A percentile compares a stretch with the other conserved stretches of the same genome.
Evolutionary conservation across 2,888 invertebrate species (phyloP).

Genomic region (Anthoptus insignis): DNA sequence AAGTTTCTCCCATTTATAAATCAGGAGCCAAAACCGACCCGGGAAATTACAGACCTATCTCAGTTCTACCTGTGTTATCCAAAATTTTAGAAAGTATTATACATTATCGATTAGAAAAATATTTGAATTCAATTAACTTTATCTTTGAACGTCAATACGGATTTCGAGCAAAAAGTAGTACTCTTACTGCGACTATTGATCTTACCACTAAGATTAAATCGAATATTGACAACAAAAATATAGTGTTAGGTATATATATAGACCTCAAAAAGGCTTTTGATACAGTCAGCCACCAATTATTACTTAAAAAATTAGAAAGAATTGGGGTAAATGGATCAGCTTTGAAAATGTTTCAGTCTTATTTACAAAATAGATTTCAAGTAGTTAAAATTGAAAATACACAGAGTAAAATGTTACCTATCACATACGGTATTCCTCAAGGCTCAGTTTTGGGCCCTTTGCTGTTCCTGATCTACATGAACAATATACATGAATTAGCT

Average conservation of each 20-base stretch:
- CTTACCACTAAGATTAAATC: too few relatives aligned
- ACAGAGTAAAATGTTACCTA: neutral
- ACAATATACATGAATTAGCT: neutral
- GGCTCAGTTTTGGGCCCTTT: too few relatives aligned
- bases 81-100: conserved; percentile 29
- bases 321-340: neutral
- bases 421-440: neutral
- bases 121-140: conserved; percentile 17
- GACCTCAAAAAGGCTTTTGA: too few relatives aligned
- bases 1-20: conserved; percentile 34
- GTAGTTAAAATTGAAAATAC: neutral
- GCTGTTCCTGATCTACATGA: neutral
- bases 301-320: conserved; percentile 4
- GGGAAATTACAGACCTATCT: too few relatives aligned
- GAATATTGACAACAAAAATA: conserved; percentile 31
- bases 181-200: conserved; percentile 20
- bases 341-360: conserved; percentile 38
- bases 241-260: conserved; percentile 10
- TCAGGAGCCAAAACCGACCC: conserved; percentile 24
- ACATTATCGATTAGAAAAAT: conserved; percentile 5
- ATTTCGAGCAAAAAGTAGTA: conserved; percentile 14
- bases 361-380: conserved; percentile 5
- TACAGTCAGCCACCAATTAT: too few relatives aligned
- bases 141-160: conserved; percentile 16
- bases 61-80: conserved; percentile 22